Evolutionary conservation across 2,797 vertebrate species (phyloP).

Genomic region (Oreortyx pictus): DNA sequence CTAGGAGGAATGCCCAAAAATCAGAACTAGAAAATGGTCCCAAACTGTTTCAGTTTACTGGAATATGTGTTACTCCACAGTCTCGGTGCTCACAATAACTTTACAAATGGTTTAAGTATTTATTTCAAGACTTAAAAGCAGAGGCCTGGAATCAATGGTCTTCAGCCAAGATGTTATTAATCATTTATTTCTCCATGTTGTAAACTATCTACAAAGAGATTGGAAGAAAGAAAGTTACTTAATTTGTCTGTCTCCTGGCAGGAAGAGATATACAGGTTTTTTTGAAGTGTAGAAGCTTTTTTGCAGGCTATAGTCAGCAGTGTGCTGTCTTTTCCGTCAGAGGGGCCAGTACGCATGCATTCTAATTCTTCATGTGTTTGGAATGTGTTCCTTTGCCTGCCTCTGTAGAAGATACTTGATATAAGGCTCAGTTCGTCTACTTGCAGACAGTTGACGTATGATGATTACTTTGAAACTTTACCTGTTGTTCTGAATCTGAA

Average conservation of each 20-base stretch:
- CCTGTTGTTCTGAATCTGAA: not conserved
- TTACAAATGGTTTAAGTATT: not conserved
- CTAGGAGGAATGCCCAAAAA: accelerated
- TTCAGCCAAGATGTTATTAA: not conserved
- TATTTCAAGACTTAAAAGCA: not conserved
- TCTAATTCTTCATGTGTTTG: not conserved
- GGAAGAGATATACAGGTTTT: not conserved
- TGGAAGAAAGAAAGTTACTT: not conserved
- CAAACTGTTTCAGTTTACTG: not conserved
- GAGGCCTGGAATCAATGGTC: not conserved
- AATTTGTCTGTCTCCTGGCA: not conserved
- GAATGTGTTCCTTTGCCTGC: not conserved
- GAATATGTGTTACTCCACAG: not conserved
- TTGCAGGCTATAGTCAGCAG: not conserved
- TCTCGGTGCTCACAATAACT: not conserved
- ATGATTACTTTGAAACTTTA: not conserved
- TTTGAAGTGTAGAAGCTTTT: not conserved
- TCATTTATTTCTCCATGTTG: not conserved
- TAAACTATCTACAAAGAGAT: not conserved
- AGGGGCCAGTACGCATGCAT: not conserved
- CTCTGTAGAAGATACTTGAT: not conserved
- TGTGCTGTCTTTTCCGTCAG: not conserved
- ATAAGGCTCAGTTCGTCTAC: not conserved
- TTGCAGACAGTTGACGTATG: not conserved
- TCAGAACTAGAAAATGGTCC: not conserved